Percentiles rank a stretch among this genome's conserved stretches.
phyloP scores from a whole-genome alignment of 2,888 invertebrate species.

The Diplazon laetatorius region DNA sequence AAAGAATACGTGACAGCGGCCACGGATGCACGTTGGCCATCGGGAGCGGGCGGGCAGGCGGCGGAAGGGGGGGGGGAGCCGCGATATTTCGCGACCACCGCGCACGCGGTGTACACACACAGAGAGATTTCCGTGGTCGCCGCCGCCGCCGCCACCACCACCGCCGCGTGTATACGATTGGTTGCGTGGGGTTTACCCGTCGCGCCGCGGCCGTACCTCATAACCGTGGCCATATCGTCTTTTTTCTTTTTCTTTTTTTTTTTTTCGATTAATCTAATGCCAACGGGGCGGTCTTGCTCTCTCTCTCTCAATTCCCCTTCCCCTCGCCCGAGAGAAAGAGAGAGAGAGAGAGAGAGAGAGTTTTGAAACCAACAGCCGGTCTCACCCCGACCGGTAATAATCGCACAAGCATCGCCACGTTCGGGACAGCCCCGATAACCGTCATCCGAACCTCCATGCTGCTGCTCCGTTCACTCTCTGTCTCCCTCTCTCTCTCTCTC shows the following conservation, averaged over 20 bases:
- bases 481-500: neutral
- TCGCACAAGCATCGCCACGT: neutral
- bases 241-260: too few species aligned
- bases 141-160: neutral
- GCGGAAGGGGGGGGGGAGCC: too few species aligned
- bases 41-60: too few species aligned
- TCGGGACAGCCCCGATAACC: neutral
- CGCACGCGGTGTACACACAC: conserved; percentile 38
- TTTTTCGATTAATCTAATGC: conserved; percentile 24
- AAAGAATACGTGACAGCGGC: conserved; percentile 25
- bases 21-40: conserved; percentile 29
- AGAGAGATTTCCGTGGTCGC: too few species aligned
- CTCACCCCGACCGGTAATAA: conserved; percentile 27
- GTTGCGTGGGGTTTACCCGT: neutral
- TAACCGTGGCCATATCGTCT: conserved; percentile 38
- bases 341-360: too few species aligned
- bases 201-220: conserved; percentile 36
- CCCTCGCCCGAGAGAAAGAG: too few species aligned
- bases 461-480: neutral
- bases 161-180: conserved; percentile 24
- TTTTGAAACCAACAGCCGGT: conserved; percentile 53
- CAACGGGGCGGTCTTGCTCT: too few species aligned
- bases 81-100: conserved; percentile 27
- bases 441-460: neutral
- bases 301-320: too few species aligned